phyloP scores from a whole-genome alignment of 2,113 vertebrate species.

The Girardinichthys multiradiatus region DNA sequence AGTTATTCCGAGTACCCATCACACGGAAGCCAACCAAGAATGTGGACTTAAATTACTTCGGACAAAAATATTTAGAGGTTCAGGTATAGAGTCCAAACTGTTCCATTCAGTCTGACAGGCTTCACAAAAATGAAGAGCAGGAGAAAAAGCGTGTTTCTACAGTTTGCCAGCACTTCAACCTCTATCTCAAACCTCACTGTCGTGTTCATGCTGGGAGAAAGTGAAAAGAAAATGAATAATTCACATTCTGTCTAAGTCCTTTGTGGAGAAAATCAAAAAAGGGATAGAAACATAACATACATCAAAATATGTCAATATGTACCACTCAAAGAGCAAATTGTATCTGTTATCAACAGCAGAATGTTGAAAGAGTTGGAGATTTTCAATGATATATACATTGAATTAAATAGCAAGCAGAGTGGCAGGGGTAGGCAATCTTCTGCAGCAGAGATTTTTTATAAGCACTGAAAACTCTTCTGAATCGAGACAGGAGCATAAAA shows the following conservation, averaged over 20 bases:
- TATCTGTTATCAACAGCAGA: conserved; percentile 12
- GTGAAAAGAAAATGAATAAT: conserved; percentile 64
- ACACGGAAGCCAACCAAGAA: background rate
- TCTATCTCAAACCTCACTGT: conserved; percentile 48
- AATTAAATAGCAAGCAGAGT: conserved; percentile 18
- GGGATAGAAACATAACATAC: conserved; percentile 23
- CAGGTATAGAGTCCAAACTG: conserved; percentile 8
- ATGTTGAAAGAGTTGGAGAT: conserved; percentile 12
- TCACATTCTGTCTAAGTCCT: conserved; percentile 34
- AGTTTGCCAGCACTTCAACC: conserved; percentile 24
- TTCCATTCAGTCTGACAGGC: conserved; percentile 11
- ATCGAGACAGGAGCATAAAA: conserved; percentile 34
- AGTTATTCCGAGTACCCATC: background rate
- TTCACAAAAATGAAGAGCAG: conserved; percentile 19
- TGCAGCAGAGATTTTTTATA: conserved; percentile 35
- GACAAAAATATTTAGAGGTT: conserved; percentile 17
- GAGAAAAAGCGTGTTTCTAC: conserved; percentile 9
- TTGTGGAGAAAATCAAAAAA: conserved; percentile 11
- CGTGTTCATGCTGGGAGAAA: conserved; percentile 48
- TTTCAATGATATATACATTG: conserved; percentile 1
- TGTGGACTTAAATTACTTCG: background rate
- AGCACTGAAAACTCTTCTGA: conserved; percentile 43
- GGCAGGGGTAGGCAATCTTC: conserved; percentile 8
- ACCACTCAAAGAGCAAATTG: conserved; percentile 11
- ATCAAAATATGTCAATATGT: conserved; percentile 31